Evolutionary conservation across 1,140 invertebrate genomes (phyloP), one percentile per base, ranked within the genome.

Genomic region (Drosophila melanica): DNA sequence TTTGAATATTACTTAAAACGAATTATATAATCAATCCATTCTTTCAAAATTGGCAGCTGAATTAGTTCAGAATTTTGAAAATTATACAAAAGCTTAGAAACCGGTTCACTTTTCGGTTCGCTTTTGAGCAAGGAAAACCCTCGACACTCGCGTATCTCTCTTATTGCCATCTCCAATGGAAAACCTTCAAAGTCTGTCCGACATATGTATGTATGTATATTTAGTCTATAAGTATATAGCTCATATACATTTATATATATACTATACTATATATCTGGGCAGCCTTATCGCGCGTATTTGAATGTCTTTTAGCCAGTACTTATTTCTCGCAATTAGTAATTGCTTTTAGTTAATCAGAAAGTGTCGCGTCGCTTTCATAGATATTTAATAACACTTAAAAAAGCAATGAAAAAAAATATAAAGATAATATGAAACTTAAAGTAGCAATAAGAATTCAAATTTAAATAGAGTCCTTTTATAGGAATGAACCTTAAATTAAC

Each of bases 281-380:
- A 50, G 44, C 12, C 37, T 60, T 70, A 67, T 68, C 42, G 41
- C 10, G 41, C 47, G 14, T 53, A 16, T 11, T 65, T 48, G 44
- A 45, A 65, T 48, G 30, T 27, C 30, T 57, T 58, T 48, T 30
- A 42, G 33, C 50, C 47, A 20, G 42, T 35, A 45, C 41, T 53
- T 33, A 45, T 41, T 72, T 14, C 33, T 55, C 41, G 55, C 33
- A 59, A 77, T 71, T 81, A 74, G 41, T 44, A 55, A 58, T 64
- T 81, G 59, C 50, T 71, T 76, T 86, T 77, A 81, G 77, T 75
- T 81, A 70, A 76, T 67, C 63, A 27, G n/a, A 23, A 37, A 54
- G 10, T 44, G 37, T 39, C 27, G 47, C 53, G n/a, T 35, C 23
- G n/a, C 30, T 18, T 23, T 20, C 37, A 45, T 69, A 23, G 12